Evolutionary conservation across 1,140 invertebrate genomes (phyloP).

Genomic region (Leptopilina clavipes): DNA sequence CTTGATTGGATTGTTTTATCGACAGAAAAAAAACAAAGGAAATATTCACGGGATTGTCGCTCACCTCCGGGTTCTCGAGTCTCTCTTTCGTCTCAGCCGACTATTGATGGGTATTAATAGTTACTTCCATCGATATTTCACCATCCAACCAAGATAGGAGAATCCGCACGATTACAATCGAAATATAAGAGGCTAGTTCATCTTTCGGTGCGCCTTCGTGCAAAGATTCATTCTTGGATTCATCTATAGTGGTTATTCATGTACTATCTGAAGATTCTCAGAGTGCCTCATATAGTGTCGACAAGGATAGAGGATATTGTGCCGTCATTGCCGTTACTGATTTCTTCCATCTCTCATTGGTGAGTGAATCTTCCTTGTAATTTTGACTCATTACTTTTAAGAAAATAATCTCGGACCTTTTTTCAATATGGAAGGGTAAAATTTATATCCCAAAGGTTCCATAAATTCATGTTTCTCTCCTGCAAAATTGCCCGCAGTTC

Average conservation of each 20-base stretch:
- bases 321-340: slow-evolving; percentile 2
- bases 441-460: no score
- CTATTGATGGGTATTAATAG: slow-evolving; percentile 31
- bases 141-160: background rate
- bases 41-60: background rate
- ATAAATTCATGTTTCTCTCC: no score
- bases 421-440: no score
- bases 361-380: slow-evolving; percentile 7
- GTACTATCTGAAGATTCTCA: slow-evolving; percentile 20
- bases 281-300: slow-evolving; percentile 19
- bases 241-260: slow-evolving; percentile 22
- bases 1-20: background rate
- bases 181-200: background rate
- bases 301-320: slow-evolving; percentile 29
- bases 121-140: slow-evolving; percentile 5
- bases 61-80: background rate
- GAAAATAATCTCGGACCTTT: no score
- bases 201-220: background rate
- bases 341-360: slow-evolving; percentile 27
- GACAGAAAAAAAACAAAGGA: background rate
- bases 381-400: no score
- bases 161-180: background rate
- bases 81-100: background rate
- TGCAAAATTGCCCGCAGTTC: no score
- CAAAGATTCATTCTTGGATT: background rate